Evolutionary conservation across 2,113 vertebrate species (phyloP).

Genomic region (Acrocephalus arundinaceus): DNA sequence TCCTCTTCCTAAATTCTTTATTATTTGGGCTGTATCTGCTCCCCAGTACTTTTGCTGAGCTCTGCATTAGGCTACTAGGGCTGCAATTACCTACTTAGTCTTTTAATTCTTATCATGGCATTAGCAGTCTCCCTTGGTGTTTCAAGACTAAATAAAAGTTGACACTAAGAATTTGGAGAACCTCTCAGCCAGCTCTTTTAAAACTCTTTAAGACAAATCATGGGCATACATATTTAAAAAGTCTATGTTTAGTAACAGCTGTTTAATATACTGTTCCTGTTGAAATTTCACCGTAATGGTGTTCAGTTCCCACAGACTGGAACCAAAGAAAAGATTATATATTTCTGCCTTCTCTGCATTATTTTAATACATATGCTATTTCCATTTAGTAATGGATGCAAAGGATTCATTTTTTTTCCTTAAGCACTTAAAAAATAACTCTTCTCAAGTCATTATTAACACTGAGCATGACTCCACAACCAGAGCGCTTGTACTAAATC

Average conservation of each 20-base stretch:
- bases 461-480: neutral
- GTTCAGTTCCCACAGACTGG: neutral
- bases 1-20: neutral
- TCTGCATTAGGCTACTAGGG: neutral
- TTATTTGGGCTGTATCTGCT: neutral
- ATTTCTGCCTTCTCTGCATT: constrained; percentile 11
- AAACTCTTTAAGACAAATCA: constrained; percentile 17
- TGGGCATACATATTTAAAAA: neutral
- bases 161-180: constrained; percentile 8
- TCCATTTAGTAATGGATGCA: neutral
- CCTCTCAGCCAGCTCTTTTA: neutral
- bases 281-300: constrained; percentile 18
- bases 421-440: neutral
- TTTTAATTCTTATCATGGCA: neutral
- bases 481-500: neutral
- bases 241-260: constrained; percentile 33
- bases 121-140: neutral
- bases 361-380: neutral
- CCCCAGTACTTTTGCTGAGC: neutral
- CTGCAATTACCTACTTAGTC: neutral
- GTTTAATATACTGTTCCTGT: constrained; percentile 13
- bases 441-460: neutral
- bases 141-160: constrained; percentile 11
- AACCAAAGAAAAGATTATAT: neutral
- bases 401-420: neutral